Percentiles rank a stretch among this genome's conserved stretches.
Conservation (phyloP, 2,888 invertebrate genomes). For the Lissonota sp. region DNA sequence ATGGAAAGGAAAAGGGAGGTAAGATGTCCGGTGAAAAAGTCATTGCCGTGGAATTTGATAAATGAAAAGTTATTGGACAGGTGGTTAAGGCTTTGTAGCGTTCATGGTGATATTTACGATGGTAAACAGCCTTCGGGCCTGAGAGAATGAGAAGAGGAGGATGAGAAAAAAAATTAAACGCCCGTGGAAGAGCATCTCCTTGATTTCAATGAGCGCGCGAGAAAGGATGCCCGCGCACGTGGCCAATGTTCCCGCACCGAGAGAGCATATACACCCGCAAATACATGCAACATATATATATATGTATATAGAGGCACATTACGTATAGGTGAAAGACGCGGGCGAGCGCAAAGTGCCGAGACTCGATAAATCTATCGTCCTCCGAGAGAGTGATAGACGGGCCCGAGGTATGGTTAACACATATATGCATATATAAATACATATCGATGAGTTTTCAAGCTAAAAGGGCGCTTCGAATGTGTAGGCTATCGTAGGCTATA, state of each 20-base stretch:
- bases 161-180: slow-evolving; percentile 20
- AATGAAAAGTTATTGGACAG: not conserved
- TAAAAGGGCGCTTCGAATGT: not conserved
- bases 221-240: slow-evolving; percentile 60
- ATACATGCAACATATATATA: slow-evolving; percentile 29
- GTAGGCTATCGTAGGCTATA: not conserved
- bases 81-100: slow-evolving; percentile 13
- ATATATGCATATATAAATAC: slow-evolving; percentile 3
- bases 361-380: slow-evolving; percentile 80
- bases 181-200: slow-evolving; percentile 39
- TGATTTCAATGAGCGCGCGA: slow-evolving; percentile 59
- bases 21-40: not conserved
- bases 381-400: slow-evolving; percentile 77
- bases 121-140: slow-evolving; percentile 29
- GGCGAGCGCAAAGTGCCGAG: slow-evolving; percentile 77
- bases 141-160: slow-evolving; percentile 3
- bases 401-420: slow-evolving; percentile 66
- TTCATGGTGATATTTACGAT: slow-evolving; percentile 18
- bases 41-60: not conserved
- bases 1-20: no score
- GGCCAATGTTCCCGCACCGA: slow-evolving; percentile 38
- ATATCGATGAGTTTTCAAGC: not conserved
- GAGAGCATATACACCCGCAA: slow-evolving; percentile 30
- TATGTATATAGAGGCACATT: slow-evolving; percentile 39
- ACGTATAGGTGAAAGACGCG: slow-evolving; percentile 60